Evolutionary conservation across 2,797 vertebrate genomes (phyloP), one percentile per base, ranked within the genome.

Genomic region (Gymnothorax javanicus): DNA sequence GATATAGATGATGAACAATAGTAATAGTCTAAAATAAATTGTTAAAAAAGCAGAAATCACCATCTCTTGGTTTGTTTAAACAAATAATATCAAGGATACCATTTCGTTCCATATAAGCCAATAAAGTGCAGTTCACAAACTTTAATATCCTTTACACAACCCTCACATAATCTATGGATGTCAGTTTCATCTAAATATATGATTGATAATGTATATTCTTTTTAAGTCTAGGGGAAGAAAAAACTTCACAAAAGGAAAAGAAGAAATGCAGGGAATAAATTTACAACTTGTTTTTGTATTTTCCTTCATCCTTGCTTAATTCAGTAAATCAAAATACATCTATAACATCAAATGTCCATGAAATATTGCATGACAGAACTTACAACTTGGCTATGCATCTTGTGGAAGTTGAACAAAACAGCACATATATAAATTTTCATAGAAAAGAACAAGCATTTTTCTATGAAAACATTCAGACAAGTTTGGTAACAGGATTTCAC

Each of bases 401-500:
- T n/a, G 15, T 43, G 59, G 59, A 50, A 50, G 33, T 33, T 84
- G 20, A 23, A 84, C 83, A 85, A 82, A 79, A 82, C 25, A 33
- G n/a, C 43, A 79, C 33, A 84, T 57, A 82, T 15, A 85, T 7
- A 73, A 20, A 84, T 77, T 25, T 71, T 59, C 56, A 85, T 58
- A 82, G 84, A 85, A 85, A 59, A 59, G 60, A 50, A 85, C 69
- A 23, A 25, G 86, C 91, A 82, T 52, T 83, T 92, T 75, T 86
- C 52, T 79, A 86, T 33, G 88, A 87, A 92, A 88, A 90, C 89
- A 87, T 71, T 56, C 91, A 90, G 92, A 93, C 60, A 83, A 71
- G 85, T 84, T 73, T 86, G 87, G 87, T 88, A 85, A 85, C 84
- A 43, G 82, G 59, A 43, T 20, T 85, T 87, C 54, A 85, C 58